Conservation (phyloP, 2,797 vertebrate species). For the Morelia viridis region DNA sequence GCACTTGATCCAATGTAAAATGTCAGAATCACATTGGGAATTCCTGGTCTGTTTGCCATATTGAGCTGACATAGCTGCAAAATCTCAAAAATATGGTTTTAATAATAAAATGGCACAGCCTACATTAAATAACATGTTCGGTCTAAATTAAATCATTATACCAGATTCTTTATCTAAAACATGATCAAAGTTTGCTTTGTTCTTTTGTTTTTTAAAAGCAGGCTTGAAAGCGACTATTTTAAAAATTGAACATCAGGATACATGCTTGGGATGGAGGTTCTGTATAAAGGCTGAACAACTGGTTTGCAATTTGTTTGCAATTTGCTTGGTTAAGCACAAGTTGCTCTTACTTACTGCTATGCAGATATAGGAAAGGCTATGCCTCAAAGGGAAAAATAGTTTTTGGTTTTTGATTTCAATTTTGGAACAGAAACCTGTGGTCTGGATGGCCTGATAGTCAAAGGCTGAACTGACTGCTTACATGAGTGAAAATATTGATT, state of each 20-base stretch:
- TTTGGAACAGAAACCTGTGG: not conserved
- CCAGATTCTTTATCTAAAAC: constrained; percentile 72
- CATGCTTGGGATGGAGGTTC: constrained; percentile 47
- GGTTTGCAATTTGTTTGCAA: constrained; percentile 61
- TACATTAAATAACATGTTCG: constrained; percentile 75
- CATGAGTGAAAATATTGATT: not conserved
- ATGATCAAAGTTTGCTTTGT: constrained; percentile 71
- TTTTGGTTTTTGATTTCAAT: not conserved
- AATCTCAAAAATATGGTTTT: constrained; percentile 77
- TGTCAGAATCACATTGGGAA: constrained; percentile 71
- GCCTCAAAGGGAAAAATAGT: not conserved
- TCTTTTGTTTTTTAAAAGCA: constrained; percentile 31
- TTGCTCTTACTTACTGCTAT: constrained; percentile 57
- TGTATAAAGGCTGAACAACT: constrained; percentile 45
- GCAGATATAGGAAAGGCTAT: constrained; percentile 34
- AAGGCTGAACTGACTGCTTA: not conserved
- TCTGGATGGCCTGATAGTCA: not conserved
- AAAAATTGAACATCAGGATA: constrained; percentile 60
- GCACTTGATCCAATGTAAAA: constrained; percentile 64
- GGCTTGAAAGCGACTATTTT: constrained; percentile 65
- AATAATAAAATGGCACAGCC: constrained; percentile 73
- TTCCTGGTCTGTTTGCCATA: constrained; percentile 72
- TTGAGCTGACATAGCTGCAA: constrained; percentile 74
- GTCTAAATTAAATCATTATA: constrained; percentile 75
- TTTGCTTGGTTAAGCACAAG: constrained; percentile 64